Percentiles rank a stretch among this genome's conserved stretches.
Evolutionary conservation across 2,888 invertebrate genomes (phyloP).

Genomic region (Empis livida): DNA sequence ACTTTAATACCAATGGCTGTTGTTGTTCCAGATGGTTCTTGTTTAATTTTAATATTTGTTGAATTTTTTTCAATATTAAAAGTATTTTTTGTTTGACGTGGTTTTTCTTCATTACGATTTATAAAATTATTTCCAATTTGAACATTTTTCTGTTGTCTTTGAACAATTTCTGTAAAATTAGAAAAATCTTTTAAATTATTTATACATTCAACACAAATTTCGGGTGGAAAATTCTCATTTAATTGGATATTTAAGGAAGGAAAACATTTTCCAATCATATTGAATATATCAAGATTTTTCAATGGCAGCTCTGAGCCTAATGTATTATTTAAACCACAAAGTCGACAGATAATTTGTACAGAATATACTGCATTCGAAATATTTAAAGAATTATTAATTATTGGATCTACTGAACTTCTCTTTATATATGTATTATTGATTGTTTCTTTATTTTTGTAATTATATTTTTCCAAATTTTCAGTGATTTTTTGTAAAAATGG

Average conservation of each 20-base stretch:
- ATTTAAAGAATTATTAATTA: background rate
- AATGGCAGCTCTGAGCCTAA: background rate
- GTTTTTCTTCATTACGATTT: background rate
- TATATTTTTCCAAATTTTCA: no score
- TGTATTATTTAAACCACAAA: constrained; percentile 21
- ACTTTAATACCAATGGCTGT: no score
- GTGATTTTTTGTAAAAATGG: no score
- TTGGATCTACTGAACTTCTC: background rate
- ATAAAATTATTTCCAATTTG: constrained; percentile 13
- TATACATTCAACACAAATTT: constrained; percentile 26
- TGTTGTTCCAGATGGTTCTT: constrained; percentile 21
- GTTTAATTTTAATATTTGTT: constrained; percentile 26
- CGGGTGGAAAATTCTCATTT: constrained; percentile 30
- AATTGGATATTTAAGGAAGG: constrained; percentile 31
- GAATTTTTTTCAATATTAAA: constrained; percentile 6
- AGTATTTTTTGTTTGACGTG: background rate
- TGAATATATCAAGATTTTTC: constrained; percentile 29
- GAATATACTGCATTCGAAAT: background rate
- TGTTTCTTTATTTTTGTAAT: background rate
- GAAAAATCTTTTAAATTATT: constrained; percentile 27
- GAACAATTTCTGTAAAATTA: constrained; percentile 30
- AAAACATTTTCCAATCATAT: constrained; percentile 33
- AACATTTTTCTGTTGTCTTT: constrained; percentile 26
- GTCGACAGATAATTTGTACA: constrained; percentile 20
- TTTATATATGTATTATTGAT: background rate